Evolutionary conservation across 2,113 vertebrate species (phyloP).

Genomic region (Romanogobio albipinnatus): DNA sequence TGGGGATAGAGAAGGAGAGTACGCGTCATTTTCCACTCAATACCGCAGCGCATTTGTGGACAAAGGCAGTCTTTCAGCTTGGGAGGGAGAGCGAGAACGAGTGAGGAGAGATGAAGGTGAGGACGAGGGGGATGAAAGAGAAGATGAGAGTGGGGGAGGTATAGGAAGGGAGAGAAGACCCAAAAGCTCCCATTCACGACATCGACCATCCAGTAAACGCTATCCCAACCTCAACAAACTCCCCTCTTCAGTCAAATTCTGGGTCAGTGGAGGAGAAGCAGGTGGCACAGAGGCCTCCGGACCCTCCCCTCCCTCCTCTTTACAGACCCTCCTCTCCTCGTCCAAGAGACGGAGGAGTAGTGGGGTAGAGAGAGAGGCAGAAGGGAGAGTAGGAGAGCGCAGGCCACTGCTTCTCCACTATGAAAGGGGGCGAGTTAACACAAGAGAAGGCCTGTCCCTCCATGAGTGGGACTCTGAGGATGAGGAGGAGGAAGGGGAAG

Average conservation of each 20-base stretch:
- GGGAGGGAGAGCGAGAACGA: conserved; percentile 76
- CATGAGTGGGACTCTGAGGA: conserved; percentile 82
- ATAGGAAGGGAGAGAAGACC: conserved; percentile 69
- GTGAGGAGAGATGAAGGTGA: conserved; percentile 71
- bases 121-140: conserved; percentile 69
- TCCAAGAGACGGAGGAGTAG: conserved; percentile 73
- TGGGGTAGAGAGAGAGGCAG: conserved; percentile 69
- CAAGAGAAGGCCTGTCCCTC: conserved; percentile 77
- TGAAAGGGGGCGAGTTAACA: conserved; percentile 76
- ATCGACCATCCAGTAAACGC: conserved; percentile 69
- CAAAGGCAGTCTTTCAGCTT: conserved; percentile 70
- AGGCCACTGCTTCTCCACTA: conserved; percentile 78
- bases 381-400: conserved; percentile 71
- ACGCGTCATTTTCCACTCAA: conserved; percentile 75
- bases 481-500: conserved; percentile 66
- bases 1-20: conserved; percentile 71
- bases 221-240: conserved; percentile 80
- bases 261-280: conserved; percentile 73
- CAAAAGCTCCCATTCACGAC: conserved; percentile 71
- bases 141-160: conserved; percentile 72
- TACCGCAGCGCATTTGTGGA: conserved; percentile 74
- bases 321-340: conserved; percentile 74
- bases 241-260: conserved; percentile 81
- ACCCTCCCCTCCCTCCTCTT: conserved; percentile 70
- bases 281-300: conserved; percentile 64